A percentile compares a stretch with the other conserved stretches of the same genome.
Conservation (phyloP, 2,797 vertebrate genomes). For the Cirrhinus molitorella region DNA sequence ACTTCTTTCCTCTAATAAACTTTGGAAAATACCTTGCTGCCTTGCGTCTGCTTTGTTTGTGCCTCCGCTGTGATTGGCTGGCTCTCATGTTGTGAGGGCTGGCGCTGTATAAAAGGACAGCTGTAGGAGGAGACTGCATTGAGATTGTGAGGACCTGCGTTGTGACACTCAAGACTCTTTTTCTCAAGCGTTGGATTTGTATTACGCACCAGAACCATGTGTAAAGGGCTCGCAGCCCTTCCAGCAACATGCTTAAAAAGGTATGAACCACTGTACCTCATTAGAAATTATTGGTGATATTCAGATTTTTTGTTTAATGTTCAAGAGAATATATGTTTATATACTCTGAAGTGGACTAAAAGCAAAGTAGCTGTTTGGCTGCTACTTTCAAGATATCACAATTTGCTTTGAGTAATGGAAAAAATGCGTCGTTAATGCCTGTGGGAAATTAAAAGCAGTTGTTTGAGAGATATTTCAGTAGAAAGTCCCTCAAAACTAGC, state of each 20-base stretch:
- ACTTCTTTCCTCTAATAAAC: background rate
- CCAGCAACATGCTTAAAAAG: constrained; percentile 94
- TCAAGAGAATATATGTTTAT: background rate
- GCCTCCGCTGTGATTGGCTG: constrained; percentile 69
- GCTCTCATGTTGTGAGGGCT: constrained; percentile 50
- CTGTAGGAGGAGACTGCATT: constrained; percentile 68
- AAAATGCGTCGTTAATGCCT: background rate
- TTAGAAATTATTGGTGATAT: background rate
- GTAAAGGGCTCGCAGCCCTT: constrained; percentile 90
- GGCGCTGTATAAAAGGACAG: constrained; percentile 71
- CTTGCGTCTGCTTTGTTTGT: background rate
- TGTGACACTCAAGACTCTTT: constrained; percentile 18
- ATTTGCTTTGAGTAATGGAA: background rate
- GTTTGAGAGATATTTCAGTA: background rate
- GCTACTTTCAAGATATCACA: background rate
- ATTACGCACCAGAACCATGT: constrained; percentile 80
- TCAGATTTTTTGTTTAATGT: background rate
- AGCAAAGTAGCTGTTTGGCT: background rate
- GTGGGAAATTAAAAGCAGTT: background rate
- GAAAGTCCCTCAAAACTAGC: background rate
- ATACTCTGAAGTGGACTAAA: background rate
- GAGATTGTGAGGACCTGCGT: constrained; percentile 51
- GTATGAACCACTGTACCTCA: constrained; percentile 68
- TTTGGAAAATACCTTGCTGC: background rate
- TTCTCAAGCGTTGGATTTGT: constrained; percentile 57